Conservation (phyloP, 2,113 vertebrate species). For the Centropus bengalensis region DNA sequence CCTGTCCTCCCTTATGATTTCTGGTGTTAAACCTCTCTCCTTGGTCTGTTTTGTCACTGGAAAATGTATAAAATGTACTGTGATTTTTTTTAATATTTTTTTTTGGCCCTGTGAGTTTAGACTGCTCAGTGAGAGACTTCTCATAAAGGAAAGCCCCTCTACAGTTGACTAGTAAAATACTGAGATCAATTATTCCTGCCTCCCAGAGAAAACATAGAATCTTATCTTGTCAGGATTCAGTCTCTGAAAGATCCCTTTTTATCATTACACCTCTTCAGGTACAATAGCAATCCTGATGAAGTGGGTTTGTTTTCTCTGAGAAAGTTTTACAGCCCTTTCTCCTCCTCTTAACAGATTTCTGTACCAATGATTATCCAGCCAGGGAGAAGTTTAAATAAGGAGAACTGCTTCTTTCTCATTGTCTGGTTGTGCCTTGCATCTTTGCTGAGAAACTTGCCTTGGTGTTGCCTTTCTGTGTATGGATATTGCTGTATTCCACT, state of each 20-base stretch:
- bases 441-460: background rate
- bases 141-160: background rate
- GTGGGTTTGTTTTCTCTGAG: background rate
- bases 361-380: background rate
- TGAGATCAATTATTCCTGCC: background rate
- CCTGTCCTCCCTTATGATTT: background rate
- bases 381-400: background rate
- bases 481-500: background rate
- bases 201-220: background rate
- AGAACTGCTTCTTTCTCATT: background rate
- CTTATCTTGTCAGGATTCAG: background rate
- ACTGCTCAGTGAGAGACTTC: background rate
- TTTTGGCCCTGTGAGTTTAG: background rate
- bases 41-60: background rate
- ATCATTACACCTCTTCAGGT: background rate
- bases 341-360: background rate
- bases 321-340: background rate
- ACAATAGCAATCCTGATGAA: background rate
- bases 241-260: background rate
- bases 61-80: background rate
- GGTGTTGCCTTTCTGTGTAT: background rate
- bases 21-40: background rate
- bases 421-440: accelerated
- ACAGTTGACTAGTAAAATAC: slow-evolving; percentile 19
- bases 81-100: slow-evolving; percentile 31